Evolutionary conservation across 2,797 vertebrate genomes (phyloP), one percentile per base, ranked within the genome.

Genomic region (Rallus crepitans): DNA sequence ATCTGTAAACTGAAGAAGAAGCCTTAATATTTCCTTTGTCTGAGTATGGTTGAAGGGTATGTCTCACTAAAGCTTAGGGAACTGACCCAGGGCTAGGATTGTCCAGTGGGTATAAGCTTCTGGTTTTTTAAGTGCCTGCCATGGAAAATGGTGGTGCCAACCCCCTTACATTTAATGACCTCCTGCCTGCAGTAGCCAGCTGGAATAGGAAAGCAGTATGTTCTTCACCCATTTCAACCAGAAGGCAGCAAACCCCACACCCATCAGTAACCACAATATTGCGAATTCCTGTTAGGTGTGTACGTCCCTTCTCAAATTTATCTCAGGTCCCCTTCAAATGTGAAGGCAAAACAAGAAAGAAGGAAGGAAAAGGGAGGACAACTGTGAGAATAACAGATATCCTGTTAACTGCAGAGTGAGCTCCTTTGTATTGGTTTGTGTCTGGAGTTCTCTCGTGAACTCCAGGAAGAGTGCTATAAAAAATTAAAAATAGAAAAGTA

Each of bases 71-170:
- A 76, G 28, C 35, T 85, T 56, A 35, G 7, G 16, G 47, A 60
- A 23, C 9, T 65, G 15, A 39, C 14, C 7, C 4, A 47, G 13
- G 7, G 23, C 39, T 90, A 2, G 45, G 47, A 20, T 33, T 10
- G 5, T 13, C 16, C 39, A 42, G 12, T 11, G 20, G 3, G 7
- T 55, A 9, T 37, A 42, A 82, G 8, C 15, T 71, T 50, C 45
- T 4, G 9, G 1, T 5, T 60, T 7, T 92, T 81, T 21, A 72
- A 48, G 14, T 35, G 9, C 17, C 45, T 87, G 24, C 15, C 8
- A 6, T 0, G 5, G 28, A 64, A 70, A 4, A 2, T 64, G 12
- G 18, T 48, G 5, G 4, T 60, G 18, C 5, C 24, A 24, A 13
- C 11, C 9, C n/a, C 35, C 11, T 76, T 42, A 60, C 30, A 15